phyloP scores from a whole-genome alignment of 2,888 invertebrate genomes.

The Euplexia lucipara region DNA sequence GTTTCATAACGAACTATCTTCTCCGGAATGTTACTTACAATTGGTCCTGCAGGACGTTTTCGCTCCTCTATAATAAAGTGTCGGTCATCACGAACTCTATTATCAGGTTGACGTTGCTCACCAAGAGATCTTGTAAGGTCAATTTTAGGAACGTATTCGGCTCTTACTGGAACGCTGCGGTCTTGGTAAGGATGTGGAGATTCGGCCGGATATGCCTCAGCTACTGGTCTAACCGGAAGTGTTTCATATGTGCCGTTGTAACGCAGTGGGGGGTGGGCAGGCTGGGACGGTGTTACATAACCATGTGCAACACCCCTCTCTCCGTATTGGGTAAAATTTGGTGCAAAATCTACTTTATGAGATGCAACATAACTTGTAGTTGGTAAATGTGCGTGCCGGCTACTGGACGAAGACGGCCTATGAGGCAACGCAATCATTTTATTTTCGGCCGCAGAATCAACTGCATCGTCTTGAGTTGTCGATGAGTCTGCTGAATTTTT shows the following conservation, averaged over 20 bases:
- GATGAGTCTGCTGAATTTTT: slow-evolving; percentile 97
- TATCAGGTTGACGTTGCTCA: slow-evolving; percentile 80
- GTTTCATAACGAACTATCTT: slow-evolving; percentile 87
- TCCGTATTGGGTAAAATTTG: slow-evolving; percentile 92
- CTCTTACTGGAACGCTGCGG: slow-evolving; percentile 74
- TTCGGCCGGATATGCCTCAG: slow-evolving; percentile 81
- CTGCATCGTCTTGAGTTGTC: slow-evolving; percentile 93
- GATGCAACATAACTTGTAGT: slow-evolving; percentile 81
- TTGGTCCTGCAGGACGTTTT: slow-evolving; percentile 83
- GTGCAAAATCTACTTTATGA: slow-evolving; percentile 95
- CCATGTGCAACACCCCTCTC: slow-evolving; percentile 78
- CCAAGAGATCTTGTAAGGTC: slow-evolving; percentile 83
- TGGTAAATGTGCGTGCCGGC: slow-evolving; percentile 72
- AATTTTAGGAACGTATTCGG: slow-evolving; percentile 86
- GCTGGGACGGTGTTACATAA: slow-evolving; percentile 71
- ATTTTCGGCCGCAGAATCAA: slow-evolving; percentile 86
- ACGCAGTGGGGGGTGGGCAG: slow-evolving; percentile 74
- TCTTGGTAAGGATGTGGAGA: slow-evolving; percentile 82
- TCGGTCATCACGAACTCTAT: slow-evolving; percentile 83
- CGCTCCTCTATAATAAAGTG: slow-evolving; percentile 85
- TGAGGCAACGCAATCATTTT: slow-evolving; percentile 79
- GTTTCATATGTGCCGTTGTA: slow-evolving; percentile 83
- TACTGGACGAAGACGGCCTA: slow-evolving; percentile 77
- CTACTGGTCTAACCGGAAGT: slow-evolving; percentile 68
- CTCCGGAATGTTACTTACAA: slow-evolving; percentile 88